Base-by-base conservation (phyloP, 2,113 vertebrate species). In the Lichenostomus cassidix region DNA sequence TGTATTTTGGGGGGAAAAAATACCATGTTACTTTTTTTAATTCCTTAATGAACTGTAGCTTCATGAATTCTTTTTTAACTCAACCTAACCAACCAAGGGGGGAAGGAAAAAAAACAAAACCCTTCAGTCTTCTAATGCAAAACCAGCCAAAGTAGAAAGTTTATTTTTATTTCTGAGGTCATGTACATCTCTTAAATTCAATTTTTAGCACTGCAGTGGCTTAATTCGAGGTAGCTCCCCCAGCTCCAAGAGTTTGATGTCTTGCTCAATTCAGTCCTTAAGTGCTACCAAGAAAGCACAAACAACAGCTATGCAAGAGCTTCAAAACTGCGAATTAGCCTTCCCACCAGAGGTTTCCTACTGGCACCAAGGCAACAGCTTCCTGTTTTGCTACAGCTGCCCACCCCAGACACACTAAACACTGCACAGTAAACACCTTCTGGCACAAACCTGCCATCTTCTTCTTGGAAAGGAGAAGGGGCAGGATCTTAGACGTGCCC, bases 91-190 rank as follows among this genome's bases (percentile, higher is more conserved):
- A 47, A 15, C 49, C 50, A 35, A 55, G 12, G 18, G 10, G 8
- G 13, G 2, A 5, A 8, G 12, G 28, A 14, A 56, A 70, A 49
- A 25, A 67, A 67, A 9, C 33, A 47, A 82, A 90, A 89, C 22
- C 56, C 64, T 93, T 83, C 50, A 90, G 80, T 56, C 62, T 70
- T 84, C 85, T 94, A 71, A 84, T 87, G 65, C 79, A 90, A 95
- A 94, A 90, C 52, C 80, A 94, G 88, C 68, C 74, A 74, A 89
- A 93, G 92, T 70, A 92, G 47, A 95, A 92, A 94, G 60, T 92
- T 86, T 92, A 78, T 94, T 95, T 95, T 93, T 93, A 92, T 95
- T 95, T 93, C 88, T 87, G 83, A 96, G 83, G 81, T 91, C 76
- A 82, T 89, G 90, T 95, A 96, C 94, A 95, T 78, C 41, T 91